These are phyloP conservation scores for Fragariocoptes setiger DNA, from an alignment of 1,140 invertebrate genomes.

Conservation along the genomic window DNA sequence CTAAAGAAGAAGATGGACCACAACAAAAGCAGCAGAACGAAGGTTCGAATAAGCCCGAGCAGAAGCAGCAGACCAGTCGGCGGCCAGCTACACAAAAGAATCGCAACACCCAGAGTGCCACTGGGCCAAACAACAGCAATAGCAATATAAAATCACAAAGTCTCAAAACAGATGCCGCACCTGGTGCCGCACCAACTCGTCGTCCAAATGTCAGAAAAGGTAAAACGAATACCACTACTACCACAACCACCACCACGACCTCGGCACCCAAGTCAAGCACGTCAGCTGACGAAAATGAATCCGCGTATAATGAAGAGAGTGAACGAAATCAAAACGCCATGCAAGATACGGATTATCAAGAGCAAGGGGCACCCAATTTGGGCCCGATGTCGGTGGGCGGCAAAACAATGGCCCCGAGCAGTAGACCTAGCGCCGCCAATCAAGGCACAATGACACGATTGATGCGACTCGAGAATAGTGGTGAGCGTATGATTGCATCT, in stretches of 20 bases:
- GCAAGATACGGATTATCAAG: neutral
- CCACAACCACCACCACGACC: neutral
- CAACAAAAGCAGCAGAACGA: no score
- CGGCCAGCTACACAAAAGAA: no score
- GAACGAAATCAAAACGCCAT: neutral
- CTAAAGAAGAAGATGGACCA: no score
- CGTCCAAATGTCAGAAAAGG: neutral
- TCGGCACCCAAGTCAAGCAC: neutral
- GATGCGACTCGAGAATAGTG: constrained; percentile 15
- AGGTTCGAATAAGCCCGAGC: no score
- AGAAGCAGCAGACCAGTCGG: no score
- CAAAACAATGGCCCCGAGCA: neutral
- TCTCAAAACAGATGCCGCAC: no score
- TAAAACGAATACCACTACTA: neutral
- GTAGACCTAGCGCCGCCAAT: neutral
- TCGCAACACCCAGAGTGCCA: no score
- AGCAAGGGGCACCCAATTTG: neutral
- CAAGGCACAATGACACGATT: constrained; percentile 10
- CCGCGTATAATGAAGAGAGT: neutral
- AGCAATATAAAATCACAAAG: no score
- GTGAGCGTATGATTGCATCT: constrained; percentile 20
- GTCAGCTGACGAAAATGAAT: neutral
- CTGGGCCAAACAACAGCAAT: no score
- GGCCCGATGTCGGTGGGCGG: neutral
- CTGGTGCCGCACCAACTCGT: neutral